Percentiles rank a stretch among this genome's conserved stretches.
Conservation (phyloP, 2,113 vertebrate genomes). For the Perca fluviatilis region DNA sequence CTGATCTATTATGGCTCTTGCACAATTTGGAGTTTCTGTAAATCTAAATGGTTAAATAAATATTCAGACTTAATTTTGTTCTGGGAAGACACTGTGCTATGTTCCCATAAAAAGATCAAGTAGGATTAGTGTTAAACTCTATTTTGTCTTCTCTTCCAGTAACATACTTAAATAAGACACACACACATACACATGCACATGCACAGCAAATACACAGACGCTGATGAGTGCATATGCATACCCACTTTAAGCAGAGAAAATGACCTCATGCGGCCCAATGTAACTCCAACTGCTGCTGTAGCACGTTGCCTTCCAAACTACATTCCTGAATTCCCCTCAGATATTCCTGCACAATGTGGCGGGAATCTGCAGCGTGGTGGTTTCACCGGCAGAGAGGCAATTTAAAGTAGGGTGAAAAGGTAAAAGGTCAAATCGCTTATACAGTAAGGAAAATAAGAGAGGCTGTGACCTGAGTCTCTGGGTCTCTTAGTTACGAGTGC, state of each 20-base stretch:
- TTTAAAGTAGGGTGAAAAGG: slow-evolving; percentile 20
- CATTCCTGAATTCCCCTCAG: slow-evolving; percentile 64
- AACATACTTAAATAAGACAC: slow-evolving; percentile 14
- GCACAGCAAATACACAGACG: neutral
- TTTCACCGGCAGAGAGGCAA: slow-evolving; percentile 24
- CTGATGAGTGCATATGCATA: slow-evolving; percentile 2
- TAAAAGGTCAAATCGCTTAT: slow-evolving; percentile 3
- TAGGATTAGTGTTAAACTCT: slow-evolving; percentile 46
- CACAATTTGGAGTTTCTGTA: neutral
- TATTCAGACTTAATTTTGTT: slow-evolving; percentile 26
- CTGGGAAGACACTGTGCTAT: slow-evolving; percentile 37
- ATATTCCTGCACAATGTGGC: slow-evolving; percentile 58
- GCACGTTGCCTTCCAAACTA: slow-evolving; percentile 52
- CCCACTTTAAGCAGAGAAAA: slow-evolving; percentile 17
- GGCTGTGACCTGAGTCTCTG: neutral
- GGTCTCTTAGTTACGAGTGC: neutral
- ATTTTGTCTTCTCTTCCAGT: slow-evolving; percentile 27
- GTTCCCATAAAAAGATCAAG: slow-evolving; percentile 51
- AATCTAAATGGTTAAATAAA: slow-evolving; percentile 21
- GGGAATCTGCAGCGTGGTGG: slow-evolving; percentile 47
- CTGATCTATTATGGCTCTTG: slow-evolving; percentile 9
- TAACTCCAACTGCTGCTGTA: slow-evolving; percentile 40
- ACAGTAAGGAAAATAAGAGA: slow-evolving; percentile 7
- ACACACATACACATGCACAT: neutral
- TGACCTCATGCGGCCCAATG: slow-evolving; percentile 41